Evolutionary conservation across 2,888 invertebrate genomes (phyloP).

Genomic region (Hydriomena furcata): DNA sequence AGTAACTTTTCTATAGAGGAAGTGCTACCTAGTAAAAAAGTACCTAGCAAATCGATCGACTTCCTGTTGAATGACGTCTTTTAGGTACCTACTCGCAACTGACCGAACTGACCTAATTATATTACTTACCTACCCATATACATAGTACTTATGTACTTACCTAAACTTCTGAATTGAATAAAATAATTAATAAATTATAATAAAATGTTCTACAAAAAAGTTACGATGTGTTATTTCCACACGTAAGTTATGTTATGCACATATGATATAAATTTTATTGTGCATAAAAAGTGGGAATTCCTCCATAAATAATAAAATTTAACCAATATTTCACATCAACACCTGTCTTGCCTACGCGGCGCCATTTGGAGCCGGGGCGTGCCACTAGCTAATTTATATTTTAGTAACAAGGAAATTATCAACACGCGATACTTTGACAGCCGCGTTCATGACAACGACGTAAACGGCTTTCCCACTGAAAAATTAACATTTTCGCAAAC

Average conservation of each 20-base stretch:
- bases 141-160: no score
- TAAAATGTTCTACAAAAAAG: no score
- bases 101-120: no score
- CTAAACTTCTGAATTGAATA: no score
- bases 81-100: background rate
- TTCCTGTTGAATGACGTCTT: no score
- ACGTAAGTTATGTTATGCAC: no score
- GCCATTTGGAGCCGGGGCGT: constrained; percentile 8
- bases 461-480: constrained; percentile 21
- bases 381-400: constrained; percentile 22
- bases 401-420: constrained; percentile 33
- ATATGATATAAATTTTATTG: no score
- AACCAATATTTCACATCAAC: constrained; percentile 9
- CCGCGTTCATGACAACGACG: constrained; percentile 18
- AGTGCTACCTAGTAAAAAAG: no score
- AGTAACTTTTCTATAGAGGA: background rate
- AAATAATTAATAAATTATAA: no score
- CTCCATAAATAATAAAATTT: background rate
- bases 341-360: background rate
- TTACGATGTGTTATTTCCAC: no score
- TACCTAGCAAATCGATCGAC: no score
- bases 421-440: constrained; percentile 26
- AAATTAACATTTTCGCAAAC: constrained; percentile 28
- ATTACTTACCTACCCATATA: no score
- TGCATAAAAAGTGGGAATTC: background rate